Evolutionary conservation across 2,888 invertebrate genomes (phyloP), one percentile per base, ranked within the genome.

Genomic region (Tethea ocularis): DNA sequence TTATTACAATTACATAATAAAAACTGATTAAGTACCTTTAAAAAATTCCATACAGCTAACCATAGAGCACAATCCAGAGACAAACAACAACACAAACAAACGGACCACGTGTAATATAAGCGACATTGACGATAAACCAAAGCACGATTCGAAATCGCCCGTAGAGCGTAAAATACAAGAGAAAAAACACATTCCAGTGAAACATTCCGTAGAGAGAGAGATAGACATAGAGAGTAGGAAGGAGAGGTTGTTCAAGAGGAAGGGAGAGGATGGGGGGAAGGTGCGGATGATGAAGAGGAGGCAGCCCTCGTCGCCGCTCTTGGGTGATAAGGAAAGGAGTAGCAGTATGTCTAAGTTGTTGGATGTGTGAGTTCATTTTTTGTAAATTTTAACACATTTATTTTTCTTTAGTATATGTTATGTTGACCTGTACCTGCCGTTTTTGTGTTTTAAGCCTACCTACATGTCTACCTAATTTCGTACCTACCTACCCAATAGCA

Each of bases 61-160:
- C 3, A 97, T 98, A 75, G 98, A 98, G 86, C 97, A 98, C 81
- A 97, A 97, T 83, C 97, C 98, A 11, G 96, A 96, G 69, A 95
- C 96, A 46, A 75, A 76, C 56, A 77, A 68, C 64, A 71, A 71
- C 58, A 77, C 46, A 46, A 20, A 46, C 13, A 54, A 36, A 22
- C 33, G 33, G 11, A 22, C 33, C 0, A 29, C 22, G 22, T 54
- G 54, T 20, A 29, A 20, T 33, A 33, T 20, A 20, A 17, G 33
- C 11, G 54, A 54, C 7, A 7, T 20, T 13, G 54, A 54, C 13
- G 22, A 46, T 6, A 74, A 78, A 56, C 64, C 69, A 3, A 78
- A 75, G 58, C 66, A 66, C 22, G 82, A 83, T 57, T 63, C 59
- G 41, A 94, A 93, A 67, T 86, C 94, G 46, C 90, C 94, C 0